Base-by-base conservation (phyloP, 2,113 vertebrate genomes). In the Agapornis roseicollis region DNA sequence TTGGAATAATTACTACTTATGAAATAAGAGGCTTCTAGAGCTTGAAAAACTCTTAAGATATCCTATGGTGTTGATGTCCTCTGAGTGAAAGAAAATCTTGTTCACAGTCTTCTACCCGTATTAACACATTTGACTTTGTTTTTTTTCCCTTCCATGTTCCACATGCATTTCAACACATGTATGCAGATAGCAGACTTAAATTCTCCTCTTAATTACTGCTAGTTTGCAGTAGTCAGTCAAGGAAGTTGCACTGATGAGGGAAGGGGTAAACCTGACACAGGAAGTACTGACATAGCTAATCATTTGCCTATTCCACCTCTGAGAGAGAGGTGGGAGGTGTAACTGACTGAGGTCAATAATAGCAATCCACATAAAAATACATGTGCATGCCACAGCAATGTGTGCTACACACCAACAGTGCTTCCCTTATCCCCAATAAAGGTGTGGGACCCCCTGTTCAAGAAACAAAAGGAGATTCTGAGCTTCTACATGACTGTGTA, bases 1-100 rank as follows among this genome's bases (percentile, higher is more conserved):
- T 82, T 41, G 33, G 74, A 94, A 79, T 46, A 47, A 49, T 25
- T 88, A 35, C 35, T 80, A 93, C n/a, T 56, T 69, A 46, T 0
- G 2, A 90, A 93, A 96, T 42, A 93, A 87, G 39, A 69, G 55
- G 33, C 80, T 92, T 94, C 81, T 61, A 64, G 56, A 92, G 41
- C 46, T 53, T 35, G 23, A 70, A 33, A 70, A 77, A 70, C 20
- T 44, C 69, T 88, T 25, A 60, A 66, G 70, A 80, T 24, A 77
- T 2, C 11, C 9, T 35, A 46, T 1, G 3, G 19, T 28, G 44
- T 55, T 37, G 56, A 49, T 37, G 52, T 31, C 52, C 55, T 53
- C 18, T 11, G 31, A 39, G 18, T 56, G 44, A 47, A 0, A 87
- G 11, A 23, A 85, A 89, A 58, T 18, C 17, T 63, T 47, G 46